phyloP scores from a whole-genome alignment of 1,140 invertebrate species.

The Drosophila subpulchrella region DNA sequence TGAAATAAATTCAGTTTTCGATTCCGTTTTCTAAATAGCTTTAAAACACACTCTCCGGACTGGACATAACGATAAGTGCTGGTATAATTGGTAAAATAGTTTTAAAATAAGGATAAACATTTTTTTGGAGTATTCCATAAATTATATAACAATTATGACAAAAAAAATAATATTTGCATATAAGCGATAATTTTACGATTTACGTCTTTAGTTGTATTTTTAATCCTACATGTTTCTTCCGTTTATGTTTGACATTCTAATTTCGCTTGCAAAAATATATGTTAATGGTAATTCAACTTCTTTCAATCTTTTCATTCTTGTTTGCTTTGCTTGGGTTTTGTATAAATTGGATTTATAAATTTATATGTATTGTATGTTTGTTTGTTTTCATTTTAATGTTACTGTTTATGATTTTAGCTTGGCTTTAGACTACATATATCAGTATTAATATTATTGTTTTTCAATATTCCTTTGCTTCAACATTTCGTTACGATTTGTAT shows the following conservation, averaged over 20 bases:
- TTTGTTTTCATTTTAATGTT: constrained; percentile 28
- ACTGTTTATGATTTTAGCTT: constrained; percentile 73
- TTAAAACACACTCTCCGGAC: constrained; percentile 33
- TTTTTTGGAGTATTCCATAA: constrained; percentile 63
- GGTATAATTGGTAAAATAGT: constrained; percentile 1
- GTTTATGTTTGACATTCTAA: constrained; percentile 70
- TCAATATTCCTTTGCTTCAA: constrained; percentile 54
- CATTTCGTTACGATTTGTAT: constrained; percentile 32
- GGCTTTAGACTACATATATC: constrained; percentile 68
- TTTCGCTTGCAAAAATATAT: constrained; percentile 77
- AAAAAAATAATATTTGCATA: constrained; percentile 26
- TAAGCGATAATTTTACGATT: constrained; percentile 32
- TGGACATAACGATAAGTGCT: constrained; percentile 22
- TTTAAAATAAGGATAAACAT: constrained; percentile 28
- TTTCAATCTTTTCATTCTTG: constrained; percentile 24
- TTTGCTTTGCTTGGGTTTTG: constrained; percentile 22
- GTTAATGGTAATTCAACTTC: constrained; percentile 52
- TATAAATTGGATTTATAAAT: constrained; percentile 75
- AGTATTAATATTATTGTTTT: constrained; percentile 68
- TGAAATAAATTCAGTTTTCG: constrained; percentile 21
- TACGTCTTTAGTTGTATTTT: constrained; percentile 63
- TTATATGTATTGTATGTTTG: constrained; percentile 51
- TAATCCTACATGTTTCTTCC: constrained; percentile 46
- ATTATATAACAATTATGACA: constrained; percentile 50
- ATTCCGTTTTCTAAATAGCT: constrained; percentile 10